Evolutionary conservation across 2,888 invertebrate genomes (phyloP), one percentile per base, ranked within the genome.

Genomic region (Zeuzera pyrina): DNA sequence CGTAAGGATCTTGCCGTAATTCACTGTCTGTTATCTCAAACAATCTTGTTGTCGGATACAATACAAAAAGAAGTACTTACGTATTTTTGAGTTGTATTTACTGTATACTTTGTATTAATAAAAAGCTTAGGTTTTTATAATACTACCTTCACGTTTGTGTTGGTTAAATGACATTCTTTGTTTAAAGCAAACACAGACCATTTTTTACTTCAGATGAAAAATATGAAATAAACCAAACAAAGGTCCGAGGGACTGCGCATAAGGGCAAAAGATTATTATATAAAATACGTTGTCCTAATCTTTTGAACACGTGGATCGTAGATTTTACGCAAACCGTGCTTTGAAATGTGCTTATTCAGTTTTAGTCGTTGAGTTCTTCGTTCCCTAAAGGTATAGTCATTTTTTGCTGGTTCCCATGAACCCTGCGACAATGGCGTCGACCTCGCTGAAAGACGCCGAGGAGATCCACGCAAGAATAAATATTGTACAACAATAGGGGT

Each of bases 351-450:
- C 70, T 72, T 77, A 79, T 79, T 81, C 76, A 78, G 60, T 71
- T 68, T 69, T 57, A 65, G 60, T 61, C 67, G 71, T 68, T 64
- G 50, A 34, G 43, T 53, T 59, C 45, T 52, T 52, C 52, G 59
- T 56, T 63, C 69, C 72, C 70, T 63, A 67, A 61, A 69, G 69
- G 70, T 64, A 56, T 58, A 57, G 70, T 64, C 60, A 49, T 81
- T 83, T 83, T 83, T 83, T 81, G 78, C 68, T 41, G 49, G 71
- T 83, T 81, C 81, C 81, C 81, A 81, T 81, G 81, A 81, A 81
- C 83, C 74, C 70, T 60, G 59, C 34, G 68, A 83, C 81, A 81
- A 83, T 68, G 56, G 73, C 46, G 42, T 45, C 78, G 78, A 79
- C 79, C 83, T 77, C 67, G 59, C 70, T 68, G 70, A 74, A 77